Percentiles rank a stretch among this genome's conserved stretches.
Evolutionary conservation across 2,888 invertebrate species (phyloP).

Genomic region (Schrankia costaestrigalis): DNA sequence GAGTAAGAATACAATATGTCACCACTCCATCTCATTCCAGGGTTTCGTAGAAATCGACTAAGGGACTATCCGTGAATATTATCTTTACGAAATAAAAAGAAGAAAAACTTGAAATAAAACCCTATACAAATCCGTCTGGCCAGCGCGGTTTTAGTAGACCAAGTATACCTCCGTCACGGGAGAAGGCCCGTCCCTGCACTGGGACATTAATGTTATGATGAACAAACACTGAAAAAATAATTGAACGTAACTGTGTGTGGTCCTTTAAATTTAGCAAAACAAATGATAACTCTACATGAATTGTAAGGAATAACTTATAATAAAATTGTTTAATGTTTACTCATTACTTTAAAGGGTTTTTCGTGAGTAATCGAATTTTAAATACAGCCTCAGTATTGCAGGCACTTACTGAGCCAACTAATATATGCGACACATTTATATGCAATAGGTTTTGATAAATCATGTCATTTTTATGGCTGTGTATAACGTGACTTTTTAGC

Average conservation of each 20-base stretch:
- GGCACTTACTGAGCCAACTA: conserved; percentile 14
- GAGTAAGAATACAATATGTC: too few species aligned
- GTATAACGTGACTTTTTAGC: too few species aligned
- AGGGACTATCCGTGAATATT: too few species aligned
- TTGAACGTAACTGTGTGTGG: conserved; percentile 1
- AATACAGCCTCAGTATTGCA: conserved; percentile 14
- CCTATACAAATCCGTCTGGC: too few species aligned
- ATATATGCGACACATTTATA: conserved; percentile 2
- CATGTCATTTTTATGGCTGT: neutral
- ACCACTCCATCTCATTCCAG: too few species aligned
- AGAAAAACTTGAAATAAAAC: too few species aligned
- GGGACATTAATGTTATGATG: too few species aligned
- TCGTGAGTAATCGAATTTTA: conserved; percentile 29
- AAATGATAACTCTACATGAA: neutral
- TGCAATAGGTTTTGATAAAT: neutral
- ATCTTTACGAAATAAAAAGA: too few species aligned
- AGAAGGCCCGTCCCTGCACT: too few species aligned
- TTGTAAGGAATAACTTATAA: conserved; percentile 1
- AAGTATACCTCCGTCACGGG: too few species aligned
- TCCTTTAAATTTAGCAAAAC: neutral
- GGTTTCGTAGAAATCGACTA: too few species aligned
- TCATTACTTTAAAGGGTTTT: conserved; percentile 25
- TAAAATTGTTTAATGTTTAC: conserved; percentile 6
- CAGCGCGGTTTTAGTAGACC: too few species aligned
- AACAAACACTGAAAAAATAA: neutral